Evolutionary conservation across 92 coral and sea anemone genomes (phyloP).

Genomic region (Phenganax subtilis): DNA sequence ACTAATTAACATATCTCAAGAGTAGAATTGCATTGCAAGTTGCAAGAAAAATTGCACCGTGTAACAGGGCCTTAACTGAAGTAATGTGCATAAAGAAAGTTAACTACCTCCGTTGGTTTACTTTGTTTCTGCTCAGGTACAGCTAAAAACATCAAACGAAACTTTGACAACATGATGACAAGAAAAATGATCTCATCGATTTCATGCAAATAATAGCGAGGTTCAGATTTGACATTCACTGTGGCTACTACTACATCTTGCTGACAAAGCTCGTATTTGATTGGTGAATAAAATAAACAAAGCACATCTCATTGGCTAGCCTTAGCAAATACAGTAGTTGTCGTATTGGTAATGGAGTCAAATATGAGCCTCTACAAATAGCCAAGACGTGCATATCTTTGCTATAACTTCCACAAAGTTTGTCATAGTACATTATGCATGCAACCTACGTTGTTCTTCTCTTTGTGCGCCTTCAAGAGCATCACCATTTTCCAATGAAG

Average conservation of each 20-base stretch:
- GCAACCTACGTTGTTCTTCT: constrained; percentile 45
- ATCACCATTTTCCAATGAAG: constrained; percentile 19
- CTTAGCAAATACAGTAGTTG: too few relatives aligned
- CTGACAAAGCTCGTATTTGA: too few relatives aligned
- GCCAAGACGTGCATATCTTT: constrained; percentile 18
- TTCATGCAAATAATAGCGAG: neutral
- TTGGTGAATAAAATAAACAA: too few relatives aligned
- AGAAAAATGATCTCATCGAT: neutral
- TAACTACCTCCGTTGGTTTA: constrained; percentile 23
- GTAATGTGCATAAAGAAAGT: neutral
- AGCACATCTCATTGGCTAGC: too few relatives aligned
- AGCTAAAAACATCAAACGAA: neutral
- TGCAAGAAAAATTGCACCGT: too few relatives aligned
- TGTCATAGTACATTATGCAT: too few relatives aligned
- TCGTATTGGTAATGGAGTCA: constrained; percentile 35
- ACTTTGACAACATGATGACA: neutral
- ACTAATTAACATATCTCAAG: too few relatives aligned
- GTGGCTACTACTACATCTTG: too few relatives aligned
- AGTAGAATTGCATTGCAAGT: too few relatives aligned
- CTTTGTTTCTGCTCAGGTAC: constrained; percentile 40
- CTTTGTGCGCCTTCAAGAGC: constrained; percentile 15
- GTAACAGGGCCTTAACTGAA: neutral
- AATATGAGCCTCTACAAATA: constrained; percentile 65
- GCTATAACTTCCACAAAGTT: too few relatives aligned
- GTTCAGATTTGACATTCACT: too few relatives aligned